phyloP scores from a whole-genome alignment of 2,797 vertebrate genomes.

The Acestrorhynchus altus region DNA sequence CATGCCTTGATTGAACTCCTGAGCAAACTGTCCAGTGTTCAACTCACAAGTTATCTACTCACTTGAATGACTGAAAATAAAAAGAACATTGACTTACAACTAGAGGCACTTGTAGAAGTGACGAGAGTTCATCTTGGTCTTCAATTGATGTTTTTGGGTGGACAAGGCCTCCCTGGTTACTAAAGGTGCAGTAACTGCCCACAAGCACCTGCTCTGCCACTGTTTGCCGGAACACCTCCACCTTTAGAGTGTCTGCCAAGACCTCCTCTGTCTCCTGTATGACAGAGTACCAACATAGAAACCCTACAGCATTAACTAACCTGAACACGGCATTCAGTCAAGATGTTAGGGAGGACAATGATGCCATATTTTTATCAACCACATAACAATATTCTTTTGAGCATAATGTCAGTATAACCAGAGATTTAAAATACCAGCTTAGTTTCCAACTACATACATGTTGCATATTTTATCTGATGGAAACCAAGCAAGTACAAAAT shows the following conservation, averaged over 20 bases:
- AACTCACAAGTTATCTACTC: too few relatives aligned
- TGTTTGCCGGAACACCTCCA: constrained; percentile 98
- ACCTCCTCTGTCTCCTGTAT: constrained; percentile 97
- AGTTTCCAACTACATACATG: too few relatives aligned
- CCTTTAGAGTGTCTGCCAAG: constrained; percentile 92
- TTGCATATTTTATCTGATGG: too few relatives aligned
- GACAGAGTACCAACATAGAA: neutral
- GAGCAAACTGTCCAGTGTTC: too few relatives aligned
- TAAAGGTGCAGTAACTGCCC: constrained; percentile 94
- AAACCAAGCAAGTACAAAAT: too few relatives aligned
- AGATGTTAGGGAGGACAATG: too few relatives aligned
- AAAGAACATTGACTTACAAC: constrained; percentile 83
- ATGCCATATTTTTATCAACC: too few relatives aligned
- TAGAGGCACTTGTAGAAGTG: constrained; percentile 93
- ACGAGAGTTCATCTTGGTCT: constrained; percentile 97
- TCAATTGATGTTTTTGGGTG: constrained; percentile 95
- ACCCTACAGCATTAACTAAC: neutral
- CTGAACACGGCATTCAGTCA: neutral
- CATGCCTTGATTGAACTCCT: too few relatives aligned
- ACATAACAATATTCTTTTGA: too few relatives aligned
- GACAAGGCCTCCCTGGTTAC: constrained; percentile 95
- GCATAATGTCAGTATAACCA: too few relatives aligned
- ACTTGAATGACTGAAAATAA: too few relatives aligned
- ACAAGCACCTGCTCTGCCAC: constrained; percentile 95
- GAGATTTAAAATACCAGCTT: too few relatives aligned